Evolutionary conservation across 2,888 invertebrate species (phyloP).

Genomic region (Proisotoma minuta): DNA sequence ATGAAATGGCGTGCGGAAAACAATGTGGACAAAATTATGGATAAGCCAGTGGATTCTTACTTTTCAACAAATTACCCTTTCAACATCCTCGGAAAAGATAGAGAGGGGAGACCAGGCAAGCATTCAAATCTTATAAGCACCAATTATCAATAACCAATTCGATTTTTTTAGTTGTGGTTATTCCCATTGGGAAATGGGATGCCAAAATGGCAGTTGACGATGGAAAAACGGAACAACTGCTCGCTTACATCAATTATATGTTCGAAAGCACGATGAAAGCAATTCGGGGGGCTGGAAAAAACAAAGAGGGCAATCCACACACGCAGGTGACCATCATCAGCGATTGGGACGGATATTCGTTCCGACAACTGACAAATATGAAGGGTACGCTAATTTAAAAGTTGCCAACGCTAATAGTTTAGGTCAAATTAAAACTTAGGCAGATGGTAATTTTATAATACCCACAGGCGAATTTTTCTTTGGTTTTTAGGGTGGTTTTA

Average conservation of each 20-base stretch:
- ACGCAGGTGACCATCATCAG: conserved; percentile 13
- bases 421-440: no score
- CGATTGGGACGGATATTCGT: conserved; percentile 17
- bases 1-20: conserved; percentile 10
- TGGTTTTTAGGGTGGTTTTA: no score
- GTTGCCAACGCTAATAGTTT: no score
- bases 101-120: conserved; percentile 2
- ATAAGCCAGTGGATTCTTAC: neutral
- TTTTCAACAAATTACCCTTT: conserved; percentile 1
- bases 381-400: neutral
- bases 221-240: neutral
- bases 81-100: neutral
- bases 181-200: conserved; percentile 21
- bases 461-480: no score
- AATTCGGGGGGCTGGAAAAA: conserved; percentile 2
- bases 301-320: conserved; percentile 9
- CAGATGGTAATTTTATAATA: no score
- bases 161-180: neutral
- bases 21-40: neutral
- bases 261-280: conserved; percentile 14
- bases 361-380: neutral
- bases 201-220: conserved; percentile 9
- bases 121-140: no score
- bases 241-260: conserved; percentile 4
- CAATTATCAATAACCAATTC: no score